These are phyloP conservation scores for Gorsachius magnificus DNA, from an alignment of 2,797 vertebrate species.

Conservation along the genomic window DNA sequence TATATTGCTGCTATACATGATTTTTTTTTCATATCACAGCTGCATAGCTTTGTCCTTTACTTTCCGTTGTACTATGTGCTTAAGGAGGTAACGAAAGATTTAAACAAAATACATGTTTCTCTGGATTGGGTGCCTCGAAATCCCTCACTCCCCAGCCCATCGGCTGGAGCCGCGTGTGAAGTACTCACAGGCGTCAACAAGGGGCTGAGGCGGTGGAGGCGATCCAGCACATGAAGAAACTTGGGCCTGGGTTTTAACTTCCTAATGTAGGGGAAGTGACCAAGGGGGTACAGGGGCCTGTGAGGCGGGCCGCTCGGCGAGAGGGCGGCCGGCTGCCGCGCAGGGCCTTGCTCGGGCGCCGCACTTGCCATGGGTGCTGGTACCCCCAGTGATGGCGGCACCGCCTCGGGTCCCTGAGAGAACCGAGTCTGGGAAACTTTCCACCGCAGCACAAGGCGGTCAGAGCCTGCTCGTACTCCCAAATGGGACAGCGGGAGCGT, in stretches of 20 bases:
- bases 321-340: accelerated
- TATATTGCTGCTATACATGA: neutral
- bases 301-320: accelerated
- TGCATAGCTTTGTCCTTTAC: neutral
- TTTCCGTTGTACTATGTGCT: accelerated
- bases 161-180: accelerated
- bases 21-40: accelerated
- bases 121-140: neutral
- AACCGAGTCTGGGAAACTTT: neutral
- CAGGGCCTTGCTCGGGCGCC: neutral
- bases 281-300: accelerated
- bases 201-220: accelerated
- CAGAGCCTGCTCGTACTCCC: accelerated
- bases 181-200: accelerated
- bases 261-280: accelerated
- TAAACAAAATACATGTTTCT: neutral
- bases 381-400: neutral
- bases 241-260: accelerated
- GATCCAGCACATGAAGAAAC: accelerated
- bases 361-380: accelerated
- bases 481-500: neutral
- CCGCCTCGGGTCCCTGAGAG: too few relatives aligned
- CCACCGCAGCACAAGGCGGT: neutral
- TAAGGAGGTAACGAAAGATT: neutral
- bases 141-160: neutral